Evolutionary conservation across 2,797 vertebrate species (phyloP), one percentile per base, ranked within the genome.

Genomic region (Aldrovandia affinis): DNA sequence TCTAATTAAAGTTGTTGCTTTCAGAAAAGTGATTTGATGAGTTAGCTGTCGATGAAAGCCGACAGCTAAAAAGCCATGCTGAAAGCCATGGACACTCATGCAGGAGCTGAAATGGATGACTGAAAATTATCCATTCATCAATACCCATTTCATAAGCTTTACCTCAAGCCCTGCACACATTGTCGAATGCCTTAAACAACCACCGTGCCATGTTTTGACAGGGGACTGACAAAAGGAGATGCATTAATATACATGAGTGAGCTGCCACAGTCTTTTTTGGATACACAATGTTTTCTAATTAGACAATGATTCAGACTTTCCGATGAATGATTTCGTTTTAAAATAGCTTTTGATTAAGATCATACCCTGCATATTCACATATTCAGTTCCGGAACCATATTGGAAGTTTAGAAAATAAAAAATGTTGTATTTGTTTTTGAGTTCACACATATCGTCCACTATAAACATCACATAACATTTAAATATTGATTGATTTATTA

Each of bases 341-440:
- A 81, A 75, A 42, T 87, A 85, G 88, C 86, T 92, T 92, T 90
- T 93, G 91, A 94, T 94, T 92, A 93, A 92, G 86, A 90, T 92
- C 89, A 89, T 88, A 92, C 87, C 89, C 88, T 89, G 78, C 36
- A 39, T 82, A 89, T 82, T 86, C 83, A 63, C 86, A 85, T 86
- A 92, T 90, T 89, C 77, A 80, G 80, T 73, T 80, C 44, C 25
- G 30, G 83, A 30, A 14, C 28, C 54, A n/a, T 44, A 77, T 47
- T 52, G 8, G 10, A 44, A 47, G 20, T 47, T n/a, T 50, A 39
- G 70, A 75, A 75, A 75, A 25, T 9, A 57, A 14, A 20, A 2
- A 10, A 10, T 15, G 2, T 15, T 57, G 10, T 57, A 2, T 20
- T 20, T 2, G 55, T 50, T 50, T 50, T 50, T 50, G 47, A 50